Base-by-base conservation (phyloP, 1,140 invertebrate species). In the Drosophila lacteicornis region DNA sequence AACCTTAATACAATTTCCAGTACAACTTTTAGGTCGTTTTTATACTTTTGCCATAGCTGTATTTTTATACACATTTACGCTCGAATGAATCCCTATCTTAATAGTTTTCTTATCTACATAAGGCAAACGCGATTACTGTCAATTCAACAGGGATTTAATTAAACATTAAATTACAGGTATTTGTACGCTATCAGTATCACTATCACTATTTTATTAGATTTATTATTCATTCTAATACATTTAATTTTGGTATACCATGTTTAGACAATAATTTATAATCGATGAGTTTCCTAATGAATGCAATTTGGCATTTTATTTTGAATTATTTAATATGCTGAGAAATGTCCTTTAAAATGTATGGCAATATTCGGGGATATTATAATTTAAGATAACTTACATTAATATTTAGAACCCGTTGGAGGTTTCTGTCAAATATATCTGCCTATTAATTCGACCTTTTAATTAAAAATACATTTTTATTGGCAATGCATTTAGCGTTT, bases 91-190 rank as follows among this genome's bases (percentile, higher is more conserved):
- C 6, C 56, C 4, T 27, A 58, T 67, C 25, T 22, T 11, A 19
- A 38, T 47, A 22, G 17, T 12, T 33, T 51, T 47, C 46, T 68
- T 67, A 67, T 68, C 66, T 42, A 13, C 15, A 19, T 22, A 17
- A 19, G 15, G 50, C 12, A 51, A 38, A 36, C 19, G 2, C 36
- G 51, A 47, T 68, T 43, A 33, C 42, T 46, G 19, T 9, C 67
- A 70, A 71, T 71, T 70, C 12, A 25, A 47, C 8, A 56, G 8
- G 13, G 19, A 4, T 15, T 55, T 38, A 55, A 38, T 38, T 15
- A 55, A 9, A 22, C 7, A 38, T 38, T 38, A 22, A 55, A 22
- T 15, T 38, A 2, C 33, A 38, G 19, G 19, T 22, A 17, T 17
- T 2, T 36, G 22, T n/a, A 3, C 3, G 15, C 27, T 30, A 22